phyloP scores from a whole-genome alignment of 2,113 vertebrate species.

The Ageneiosus marmoratus region DNA sequence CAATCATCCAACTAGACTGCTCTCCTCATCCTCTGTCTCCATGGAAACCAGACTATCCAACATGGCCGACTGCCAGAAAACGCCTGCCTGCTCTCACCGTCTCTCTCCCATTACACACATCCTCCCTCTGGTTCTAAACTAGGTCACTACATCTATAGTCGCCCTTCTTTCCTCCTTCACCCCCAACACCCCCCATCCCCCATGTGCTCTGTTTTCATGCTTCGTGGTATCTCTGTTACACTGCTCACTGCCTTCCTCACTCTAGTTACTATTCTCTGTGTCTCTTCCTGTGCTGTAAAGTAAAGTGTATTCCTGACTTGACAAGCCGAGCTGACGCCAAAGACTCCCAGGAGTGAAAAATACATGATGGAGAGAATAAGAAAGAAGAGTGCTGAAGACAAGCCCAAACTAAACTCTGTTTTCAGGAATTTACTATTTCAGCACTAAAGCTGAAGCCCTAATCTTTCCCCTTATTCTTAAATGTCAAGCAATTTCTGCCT shows the following conservation, averaged over 20 bases:
- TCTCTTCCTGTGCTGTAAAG: slow-evolving; percentile 38
- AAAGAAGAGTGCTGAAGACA: slow-evolving; percentile 35
- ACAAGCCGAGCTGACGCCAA: slow-evolving; percentile 54
- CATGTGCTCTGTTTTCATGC: background rate
- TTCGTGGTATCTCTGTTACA: slow-evolving; percentile 54
- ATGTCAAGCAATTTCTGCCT: slow-evolving; percentile 19
- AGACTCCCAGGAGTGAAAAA: slow-evolving; percentile 62
- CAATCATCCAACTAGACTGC: slow-evolving; percentile 33
- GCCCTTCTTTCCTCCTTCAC: slow-evolving; percentile 37
- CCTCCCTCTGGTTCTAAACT: slow-evolving; percentile 61
- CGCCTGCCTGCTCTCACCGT: slow-evolving; percentile 23
- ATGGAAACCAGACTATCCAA: slow-evolving; percentile 60
- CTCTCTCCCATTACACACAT: slow-evolving; percentile 54
- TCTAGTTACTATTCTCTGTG: slow-evolving; percentile 18
- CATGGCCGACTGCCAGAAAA: slow-evolving; percentile 53
- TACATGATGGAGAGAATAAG: slow-evolving; percentile 57
- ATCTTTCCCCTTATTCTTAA: slow-evolving; percentile 35
- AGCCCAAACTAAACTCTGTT: background rate
- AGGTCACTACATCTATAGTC: slow-evolving; percentile 67
- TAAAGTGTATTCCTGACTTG: slow-evolving; percentile 60
- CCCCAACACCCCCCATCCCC: slow-evolving; percentile 1
- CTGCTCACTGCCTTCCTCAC: slow-evolving; percentile 19
- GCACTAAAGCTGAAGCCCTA: slow-evolving; percentile 13
- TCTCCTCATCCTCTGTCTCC: slow-evolving; percentile 46
- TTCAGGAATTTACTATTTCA: background rate